phyloP scores from a whole-genome alignment of 1,140 invertebrate genomes.

The Micrasema minimum region DNA sequence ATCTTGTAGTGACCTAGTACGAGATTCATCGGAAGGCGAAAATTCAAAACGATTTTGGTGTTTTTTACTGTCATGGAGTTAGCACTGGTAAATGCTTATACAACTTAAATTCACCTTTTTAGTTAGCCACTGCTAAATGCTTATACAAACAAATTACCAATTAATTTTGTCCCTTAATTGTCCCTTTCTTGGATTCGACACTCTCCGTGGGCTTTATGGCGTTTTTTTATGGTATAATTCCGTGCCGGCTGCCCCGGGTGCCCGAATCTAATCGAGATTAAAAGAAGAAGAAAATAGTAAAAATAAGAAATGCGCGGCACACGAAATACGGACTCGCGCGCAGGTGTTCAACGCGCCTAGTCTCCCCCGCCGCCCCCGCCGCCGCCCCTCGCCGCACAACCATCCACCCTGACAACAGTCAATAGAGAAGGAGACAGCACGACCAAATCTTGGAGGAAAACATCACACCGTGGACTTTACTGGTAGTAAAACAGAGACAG shows the following conservation, averaged over 20 bases:
- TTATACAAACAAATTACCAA: no score
- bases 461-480: constrained; percentile 7
- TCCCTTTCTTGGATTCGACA: constrained; percentile 18
- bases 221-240: not conserved
- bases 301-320: constrained; percentile 46
- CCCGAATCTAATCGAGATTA: constrained; percentile 39
- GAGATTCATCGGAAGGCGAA: no score
- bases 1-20: no score
- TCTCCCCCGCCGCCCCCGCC: no score
- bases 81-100: no score
- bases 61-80: no score
- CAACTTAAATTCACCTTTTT: no score
- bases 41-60: no score
- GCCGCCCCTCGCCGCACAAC: not conserved
- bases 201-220: constrained; percentile 7
- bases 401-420: no score
- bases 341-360: constrained; percentile 44
- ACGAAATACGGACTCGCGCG: constrained; percentile 45
- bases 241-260: constrained; percentile 19
- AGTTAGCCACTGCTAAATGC: no score
- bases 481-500: not conserved
- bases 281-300: constrained; percentile 39
- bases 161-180: no score
- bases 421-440: constrained; percentile 9
- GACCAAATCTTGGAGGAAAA: constrained; percentile 10